Conservation (phyloP, 2,113 vertebrate species). For the Sardina pilchardus region DNA sequence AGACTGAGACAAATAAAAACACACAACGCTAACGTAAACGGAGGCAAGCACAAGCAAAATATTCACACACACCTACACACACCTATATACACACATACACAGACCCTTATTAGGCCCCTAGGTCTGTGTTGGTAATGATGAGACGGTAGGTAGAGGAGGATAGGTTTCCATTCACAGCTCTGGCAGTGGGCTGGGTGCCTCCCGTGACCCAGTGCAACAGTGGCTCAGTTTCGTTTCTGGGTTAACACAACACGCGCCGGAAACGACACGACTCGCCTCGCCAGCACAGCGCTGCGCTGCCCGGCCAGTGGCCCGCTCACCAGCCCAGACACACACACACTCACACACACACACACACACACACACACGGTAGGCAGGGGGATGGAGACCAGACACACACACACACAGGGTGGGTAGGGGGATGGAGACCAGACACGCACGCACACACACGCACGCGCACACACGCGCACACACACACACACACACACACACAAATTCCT, state of each 20-base stretch:
- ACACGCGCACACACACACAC: constrained; percentile 12
- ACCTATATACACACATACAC: not conserved
- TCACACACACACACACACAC: not conserved
- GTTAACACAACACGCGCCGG: not conserved
- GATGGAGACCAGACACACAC: not conserved
- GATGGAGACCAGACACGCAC: not conserved
- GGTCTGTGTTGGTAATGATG: not conserved
- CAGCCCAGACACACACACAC: not conserved
- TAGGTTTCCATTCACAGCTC: not conserved
- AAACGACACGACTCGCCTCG: too few relatives aligned
- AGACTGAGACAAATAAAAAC: not conserved
- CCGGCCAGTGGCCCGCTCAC: not conserved
- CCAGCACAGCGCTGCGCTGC: too few relatives aligned
- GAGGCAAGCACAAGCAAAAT: not conserved
- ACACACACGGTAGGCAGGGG: not conserved
- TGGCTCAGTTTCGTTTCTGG: not conserved
- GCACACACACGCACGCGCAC: not conserved
- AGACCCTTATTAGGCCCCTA: not conserved
- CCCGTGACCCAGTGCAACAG: not conserved
- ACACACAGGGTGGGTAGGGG: too few relatives aligned
- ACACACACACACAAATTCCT: not conserved
- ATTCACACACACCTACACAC: not conserved
- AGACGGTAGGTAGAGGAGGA: not conserved
- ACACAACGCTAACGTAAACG: not conserved
- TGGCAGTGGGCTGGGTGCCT: not conserved